These are phyloP conservation scores for Pluvialis apricaria DNA, from an alignment of 2,113 vertebrate genomes.

Conservation along the genomic window DNA sequence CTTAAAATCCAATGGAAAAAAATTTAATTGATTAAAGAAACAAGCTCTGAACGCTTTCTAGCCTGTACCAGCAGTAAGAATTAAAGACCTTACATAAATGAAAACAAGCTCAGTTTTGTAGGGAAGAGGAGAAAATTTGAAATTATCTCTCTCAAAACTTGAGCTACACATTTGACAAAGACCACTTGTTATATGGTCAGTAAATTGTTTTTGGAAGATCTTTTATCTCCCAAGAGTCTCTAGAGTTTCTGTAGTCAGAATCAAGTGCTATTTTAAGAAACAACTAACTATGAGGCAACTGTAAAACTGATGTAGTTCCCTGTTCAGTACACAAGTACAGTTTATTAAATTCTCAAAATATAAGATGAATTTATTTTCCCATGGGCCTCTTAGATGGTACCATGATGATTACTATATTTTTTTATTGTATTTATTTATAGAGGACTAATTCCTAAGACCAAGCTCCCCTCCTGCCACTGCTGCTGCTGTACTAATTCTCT, in stretches of 20 bases:
- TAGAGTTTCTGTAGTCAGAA: background rate
- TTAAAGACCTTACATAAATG: background rate
- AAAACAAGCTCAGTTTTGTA: background rate
- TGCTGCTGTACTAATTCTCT: background rate
- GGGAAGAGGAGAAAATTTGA: background rate
- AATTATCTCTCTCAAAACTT: background rate
- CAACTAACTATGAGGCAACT: background rate
- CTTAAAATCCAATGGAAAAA: background rate
- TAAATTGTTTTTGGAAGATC: background rate
- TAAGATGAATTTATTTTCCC: background rate
- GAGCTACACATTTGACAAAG: background rate
- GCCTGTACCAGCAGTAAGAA: background rate
- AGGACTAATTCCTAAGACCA: background rate
- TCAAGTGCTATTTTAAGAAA: constrained; percentile 13
- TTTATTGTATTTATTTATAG: background rate
- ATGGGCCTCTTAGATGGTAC: background rate
- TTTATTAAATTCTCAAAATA: background rate
- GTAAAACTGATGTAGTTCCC: background rate
- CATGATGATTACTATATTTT: background rate
- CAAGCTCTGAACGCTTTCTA: background rate
- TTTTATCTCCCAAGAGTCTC: background rate
- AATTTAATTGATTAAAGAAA: background rate
- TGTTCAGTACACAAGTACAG: background rate
- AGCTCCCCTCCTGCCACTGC: background rate
- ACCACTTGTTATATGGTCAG: background rate